Percentiles rank a stretch among this genome's conserved stretches.
Evolutionary conservation across 2,888 invertebrate genomes (phyloP).

Genomic region (Alviniconcha strummeri): DNA sequence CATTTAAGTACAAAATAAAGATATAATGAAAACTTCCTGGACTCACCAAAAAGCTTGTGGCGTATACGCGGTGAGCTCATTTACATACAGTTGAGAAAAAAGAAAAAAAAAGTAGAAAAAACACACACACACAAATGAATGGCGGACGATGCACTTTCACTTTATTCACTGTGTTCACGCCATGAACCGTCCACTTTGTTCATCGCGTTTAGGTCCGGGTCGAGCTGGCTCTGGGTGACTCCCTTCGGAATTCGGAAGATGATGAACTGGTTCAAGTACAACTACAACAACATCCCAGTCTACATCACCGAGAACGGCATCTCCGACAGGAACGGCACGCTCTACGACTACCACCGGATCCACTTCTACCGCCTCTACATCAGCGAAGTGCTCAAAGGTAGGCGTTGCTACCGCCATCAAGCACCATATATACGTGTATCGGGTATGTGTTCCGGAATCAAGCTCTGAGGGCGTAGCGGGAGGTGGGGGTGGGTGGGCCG

Average conservation of each 20-base stretch:
- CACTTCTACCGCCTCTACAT: constrained; percentile 63
- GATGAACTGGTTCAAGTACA: constrained; percentile 62
- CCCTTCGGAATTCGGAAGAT: constrained; percentile 63
- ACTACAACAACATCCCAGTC: constrained; percentile 60
- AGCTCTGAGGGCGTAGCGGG: neutral
- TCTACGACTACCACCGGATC: constrained; percentile 63
- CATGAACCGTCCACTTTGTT: no score
- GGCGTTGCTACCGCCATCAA: neutral
- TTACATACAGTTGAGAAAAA: no score
- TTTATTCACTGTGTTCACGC: no score
- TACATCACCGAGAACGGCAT: constrained; percentile 69
- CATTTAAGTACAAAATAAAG: no score
- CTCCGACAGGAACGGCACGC: constrained; percentile 58
- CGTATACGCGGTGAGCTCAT: no score
- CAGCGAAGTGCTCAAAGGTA: constrained; percentile 70
- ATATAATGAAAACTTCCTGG: no score
- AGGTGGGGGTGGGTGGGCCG: neutral
- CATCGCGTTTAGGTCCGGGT: constrained; percentile 51
- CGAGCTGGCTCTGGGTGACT: constrained; percentile 59
- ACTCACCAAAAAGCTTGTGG: no score
- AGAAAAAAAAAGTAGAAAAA: no score
- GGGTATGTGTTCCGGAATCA: no score
- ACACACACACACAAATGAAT: no score
- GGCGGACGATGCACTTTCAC: no score
- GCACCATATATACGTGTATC: neutral